These are phyloP conservation scores for Cavia porcellus DNA, from an alignment of 2,113 vertebrate genomes.

Conservation along the genomic window DNA sequence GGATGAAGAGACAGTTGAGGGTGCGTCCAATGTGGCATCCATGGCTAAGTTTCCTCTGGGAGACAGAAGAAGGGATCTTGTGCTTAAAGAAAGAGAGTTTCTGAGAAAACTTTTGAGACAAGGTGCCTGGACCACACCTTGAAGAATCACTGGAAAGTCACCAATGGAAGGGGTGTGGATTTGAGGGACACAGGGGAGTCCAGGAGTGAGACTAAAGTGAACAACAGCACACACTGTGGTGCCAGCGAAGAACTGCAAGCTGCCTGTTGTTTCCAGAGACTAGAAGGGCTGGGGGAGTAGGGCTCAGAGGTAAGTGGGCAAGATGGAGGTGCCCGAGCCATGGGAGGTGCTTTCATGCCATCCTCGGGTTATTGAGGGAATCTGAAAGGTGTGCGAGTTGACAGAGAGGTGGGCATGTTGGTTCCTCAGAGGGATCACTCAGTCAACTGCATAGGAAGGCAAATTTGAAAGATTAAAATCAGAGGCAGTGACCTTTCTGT, in stretches of 20 bases:
- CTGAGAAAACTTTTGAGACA: neutral
- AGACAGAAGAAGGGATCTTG: neutral
- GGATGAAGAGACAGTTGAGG: neutral
- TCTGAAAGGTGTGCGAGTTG: neutral
- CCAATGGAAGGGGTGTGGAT: neutral
- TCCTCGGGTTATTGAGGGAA: neutral
- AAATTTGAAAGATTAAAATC: neutral
- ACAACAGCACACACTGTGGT: neutral
- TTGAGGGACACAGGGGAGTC: neutral
- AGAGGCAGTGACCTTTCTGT: neutral
- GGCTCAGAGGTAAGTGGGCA: fast-evolving
- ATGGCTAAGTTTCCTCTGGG: neutral
- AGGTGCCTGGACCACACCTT: neutral
- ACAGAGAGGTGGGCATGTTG: neutral
- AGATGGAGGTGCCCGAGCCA: neutral
- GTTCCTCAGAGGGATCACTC: neutral
- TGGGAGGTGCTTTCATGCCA: neutral
- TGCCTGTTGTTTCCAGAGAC: neutral
- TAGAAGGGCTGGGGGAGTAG: neutral
- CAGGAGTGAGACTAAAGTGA: neutral
- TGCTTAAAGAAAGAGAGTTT: neutral
- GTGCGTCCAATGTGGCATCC: neutral
- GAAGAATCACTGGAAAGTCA: neutral
- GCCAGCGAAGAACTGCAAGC: neutral
- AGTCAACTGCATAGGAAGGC: neutral